phyloP scores from a whole-genome alignment of 2,113 vertebrate genomes.

The Trochalopteron elliotii region DNA sequence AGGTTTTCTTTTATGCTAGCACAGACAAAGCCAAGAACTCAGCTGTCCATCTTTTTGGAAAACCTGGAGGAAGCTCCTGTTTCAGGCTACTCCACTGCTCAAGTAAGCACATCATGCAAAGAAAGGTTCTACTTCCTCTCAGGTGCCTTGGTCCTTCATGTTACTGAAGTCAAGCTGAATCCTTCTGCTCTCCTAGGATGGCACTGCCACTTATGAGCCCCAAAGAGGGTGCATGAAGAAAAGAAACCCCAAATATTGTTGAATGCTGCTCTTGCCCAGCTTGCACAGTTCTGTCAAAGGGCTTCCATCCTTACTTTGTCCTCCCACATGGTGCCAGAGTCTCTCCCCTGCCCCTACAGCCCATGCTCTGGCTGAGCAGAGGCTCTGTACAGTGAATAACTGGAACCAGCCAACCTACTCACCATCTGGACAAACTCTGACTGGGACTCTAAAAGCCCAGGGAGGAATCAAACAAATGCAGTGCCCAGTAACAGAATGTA shows the following conservation, averaged over 20 bases:
- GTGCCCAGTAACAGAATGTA: neutral
- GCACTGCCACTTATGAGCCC: neutral
- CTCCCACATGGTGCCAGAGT: neutral
- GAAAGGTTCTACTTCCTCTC: neutral
- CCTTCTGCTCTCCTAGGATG: neutral
- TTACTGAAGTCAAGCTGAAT: neutral
- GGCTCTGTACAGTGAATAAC: constrained; percentile 22
- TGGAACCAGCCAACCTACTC: constrained; percentile 36
- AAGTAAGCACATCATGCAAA: neutral
- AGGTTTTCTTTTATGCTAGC: neutral
- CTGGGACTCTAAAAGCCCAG: neutral
- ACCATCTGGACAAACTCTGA: neutral
- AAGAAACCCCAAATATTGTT: neutral
- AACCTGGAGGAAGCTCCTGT: neutral
- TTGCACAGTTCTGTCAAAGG: neutral
- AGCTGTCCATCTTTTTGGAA: neutral
- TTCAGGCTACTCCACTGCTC: neutral
- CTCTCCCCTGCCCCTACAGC: neutral
- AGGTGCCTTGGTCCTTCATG: neutral
- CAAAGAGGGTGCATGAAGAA: neutral
- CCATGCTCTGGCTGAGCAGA: neutral
- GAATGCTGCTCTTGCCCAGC: neutral
- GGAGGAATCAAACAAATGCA: neutral
- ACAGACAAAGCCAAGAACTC: neutral
- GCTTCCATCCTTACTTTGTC: neutral